Evolutionary conservation across 2,113 vertebrate genomes (phyloP).

Genomic region (Empidonax traillii): DNA sequence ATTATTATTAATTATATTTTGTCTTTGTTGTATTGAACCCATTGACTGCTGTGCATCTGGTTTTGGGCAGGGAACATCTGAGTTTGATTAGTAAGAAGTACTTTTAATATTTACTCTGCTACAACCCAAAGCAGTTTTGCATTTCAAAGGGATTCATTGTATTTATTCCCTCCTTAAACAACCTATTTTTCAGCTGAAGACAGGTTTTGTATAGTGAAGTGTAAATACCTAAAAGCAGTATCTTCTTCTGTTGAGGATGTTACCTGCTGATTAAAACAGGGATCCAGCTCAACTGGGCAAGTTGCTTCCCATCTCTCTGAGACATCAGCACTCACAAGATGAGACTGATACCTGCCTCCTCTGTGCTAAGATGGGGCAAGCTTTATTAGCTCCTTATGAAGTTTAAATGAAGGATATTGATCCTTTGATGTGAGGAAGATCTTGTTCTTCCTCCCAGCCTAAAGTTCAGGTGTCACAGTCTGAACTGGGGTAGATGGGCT

Average conservation of each 20-base stretch:
- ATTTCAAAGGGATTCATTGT: not conserved
- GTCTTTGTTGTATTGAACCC: not conserved
- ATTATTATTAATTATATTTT: not conserved
- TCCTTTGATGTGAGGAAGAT: not conserved
- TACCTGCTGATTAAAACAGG: not conserved
- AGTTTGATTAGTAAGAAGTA: not conserved
- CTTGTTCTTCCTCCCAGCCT: not conserved
- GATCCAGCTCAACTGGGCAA: not conserved
- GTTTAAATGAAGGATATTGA: not conserved
- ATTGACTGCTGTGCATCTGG: not conserved
- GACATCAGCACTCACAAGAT: not conserved
- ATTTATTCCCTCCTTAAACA: not conserved
- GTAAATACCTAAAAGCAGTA: not conserved
- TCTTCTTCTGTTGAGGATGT: not conserved
- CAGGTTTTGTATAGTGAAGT: not conserved
- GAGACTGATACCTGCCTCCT: not conserved
- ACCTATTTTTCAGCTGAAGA: not conserved
- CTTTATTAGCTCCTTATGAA: not conserved
- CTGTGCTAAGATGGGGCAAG: not conserved
- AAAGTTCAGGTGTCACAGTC: not conserved
- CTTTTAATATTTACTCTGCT: not conserved
- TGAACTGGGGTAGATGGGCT: not conserved
- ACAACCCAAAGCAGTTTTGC: not conserved
- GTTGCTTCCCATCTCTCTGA: not conserved
- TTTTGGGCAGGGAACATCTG: not conserved